Evolutionary conservation across 2,888 invertebrate genomes (phyloP).

Genomic region (Slavum lentiscoides): DNA sequence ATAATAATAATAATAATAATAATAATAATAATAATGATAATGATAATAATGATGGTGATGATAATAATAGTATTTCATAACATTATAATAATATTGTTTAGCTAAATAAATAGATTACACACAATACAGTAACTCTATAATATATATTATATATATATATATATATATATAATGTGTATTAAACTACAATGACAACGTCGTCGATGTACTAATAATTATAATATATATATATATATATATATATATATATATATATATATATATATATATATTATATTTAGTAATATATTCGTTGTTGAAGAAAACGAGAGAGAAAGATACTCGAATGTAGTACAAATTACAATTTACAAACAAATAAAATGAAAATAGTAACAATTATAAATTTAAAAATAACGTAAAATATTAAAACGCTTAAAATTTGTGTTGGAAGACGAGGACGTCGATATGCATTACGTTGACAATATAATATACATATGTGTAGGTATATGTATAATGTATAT

Average conservation of each 20-base stretch:
- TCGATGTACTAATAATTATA: constrained; percentile 12
- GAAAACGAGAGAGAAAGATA: constrained; percentile 42
- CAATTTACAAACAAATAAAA: constrained; percentile 28
- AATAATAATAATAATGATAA: constrained; percentile 20
- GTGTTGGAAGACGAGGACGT: constrained; percentile 53
- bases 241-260: constrained; percentile 28
- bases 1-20: constrained; percentile 20
- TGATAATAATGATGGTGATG: constrained; percentile 18
- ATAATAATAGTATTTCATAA: constrained; percentile 15
- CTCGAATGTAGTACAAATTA: constrained; percentile 37
- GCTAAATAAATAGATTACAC: constrained; percentile 36
- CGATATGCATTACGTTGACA: constrained; percentile 51
- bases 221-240: constrained; percentile 4
- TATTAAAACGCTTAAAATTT: constrained; percentile 33
- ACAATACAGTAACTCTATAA: constrained; percentile 7
- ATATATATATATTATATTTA: too few relatives aligned
- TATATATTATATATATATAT: neutral
- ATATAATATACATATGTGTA: neutral
- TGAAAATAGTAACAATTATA: neutral
- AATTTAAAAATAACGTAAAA: neutral
- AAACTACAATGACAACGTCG: constrained; percentile 23
- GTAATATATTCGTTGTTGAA: neutral
- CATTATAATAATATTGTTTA: constrained; percentile 4
- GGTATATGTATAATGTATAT: neutral
- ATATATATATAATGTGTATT: neutral